phyloP scores from a whole-genome alignment of 2,888 invertebrate genomes.

The Tiliacea citrago region DNA sequence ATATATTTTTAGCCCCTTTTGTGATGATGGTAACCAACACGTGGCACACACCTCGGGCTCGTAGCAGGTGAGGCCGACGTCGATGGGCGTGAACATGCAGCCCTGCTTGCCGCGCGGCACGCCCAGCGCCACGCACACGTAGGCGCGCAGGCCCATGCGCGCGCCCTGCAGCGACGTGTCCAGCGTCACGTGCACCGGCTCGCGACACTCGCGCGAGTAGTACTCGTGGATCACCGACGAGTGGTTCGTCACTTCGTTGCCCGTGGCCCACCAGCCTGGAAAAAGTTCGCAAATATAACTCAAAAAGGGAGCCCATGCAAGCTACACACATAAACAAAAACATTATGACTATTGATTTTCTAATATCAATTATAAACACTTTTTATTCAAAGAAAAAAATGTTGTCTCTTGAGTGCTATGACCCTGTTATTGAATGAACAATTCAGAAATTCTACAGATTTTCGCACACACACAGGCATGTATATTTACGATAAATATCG shows the following conservation, averaged over 20 bases:
- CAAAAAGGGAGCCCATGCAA: not conserved
- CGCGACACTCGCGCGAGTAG: constrained; percentile 98
- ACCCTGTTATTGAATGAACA: too few relatives aligned
- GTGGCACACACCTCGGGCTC: constrained; percentile 94
- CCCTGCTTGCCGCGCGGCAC: constrained; percentile 98
- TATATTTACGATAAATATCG: too few relatives aligned
- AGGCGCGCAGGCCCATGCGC: constrained; percentile 98
- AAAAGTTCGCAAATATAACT: not conserved
- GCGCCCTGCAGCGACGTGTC: constrained; percentile 97
- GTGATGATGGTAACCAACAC: not conserved
- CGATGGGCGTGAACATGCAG: constrained; percentile 99
- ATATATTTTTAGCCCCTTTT: not conserved
- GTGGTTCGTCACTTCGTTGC: constrained; percentile 99
- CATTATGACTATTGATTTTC: not conserved
- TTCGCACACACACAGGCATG: too few relatives aligned
- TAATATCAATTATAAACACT: not conserved
- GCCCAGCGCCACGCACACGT: constrained; percentile 97
- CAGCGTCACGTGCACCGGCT: constrained; percentile 98
- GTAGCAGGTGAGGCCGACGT: constrained; percentile 96
- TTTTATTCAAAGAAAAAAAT: too few relatives aligned
- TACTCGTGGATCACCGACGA: constrained; percentile 99
- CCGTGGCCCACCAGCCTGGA: constrained; percentile 99
- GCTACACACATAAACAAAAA: not conserved
- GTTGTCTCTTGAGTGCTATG: too few relatives aligned
- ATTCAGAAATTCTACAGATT: too few relatives aligned